Conservation (phyloP, 2,797 vertebrate genomes). For the Brachyalestes nurse region DNA sequence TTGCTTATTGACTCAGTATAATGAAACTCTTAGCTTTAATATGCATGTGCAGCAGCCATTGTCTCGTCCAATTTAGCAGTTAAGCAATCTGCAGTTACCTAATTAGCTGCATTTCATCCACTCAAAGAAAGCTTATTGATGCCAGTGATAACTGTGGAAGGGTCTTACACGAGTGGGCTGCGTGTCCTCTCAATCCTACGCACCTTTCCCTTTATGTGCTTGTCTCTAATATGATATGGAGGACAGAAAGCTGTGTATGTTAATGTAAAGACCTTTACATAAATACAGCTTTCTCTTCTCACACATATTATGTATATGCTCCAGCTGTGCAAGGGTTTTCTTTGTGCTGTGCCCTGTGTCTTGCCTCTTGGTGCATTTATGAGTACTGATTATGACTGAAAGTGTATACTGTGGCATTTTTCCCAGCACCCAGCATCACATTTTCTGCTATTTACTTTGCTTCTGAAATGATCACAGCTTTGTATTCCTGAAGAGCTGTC, state of each 20-base stretch:
- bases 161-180: conserved; percentile 7
- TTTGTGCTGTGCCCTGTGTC: background rate
- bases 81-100: conserved; percentile 70
- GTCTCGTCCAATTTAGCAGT: conserved; percentile 43
- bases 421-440: background rate
- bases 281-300: background rate
- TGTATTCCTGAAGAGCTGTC: background rate
- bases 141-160: conserved; percentile 7
- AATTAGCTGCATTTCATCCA: conserved; percentile 67
- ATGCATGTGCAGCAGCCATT: conserved; percentile 4
- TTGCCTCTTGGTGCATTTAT: background rate
- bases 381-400: conserved; percentile 12
- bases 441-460: background rate
- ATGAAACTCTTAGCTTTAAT: background rate
- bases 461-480: background rate
- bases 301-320: background rate
- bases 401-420: background rate
- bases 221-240: background rate
- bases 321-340: background rate
- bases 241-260: background rate
- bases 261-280: background rate
- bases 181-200: background rate
- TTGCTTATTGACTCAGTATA: conserved; percentile 59
- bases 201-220: background rate
- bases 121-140: conserved; percentile 22